Conservation (phyloP, 2,797 vertebrate species). For the Diceros bicornis region DNA sequence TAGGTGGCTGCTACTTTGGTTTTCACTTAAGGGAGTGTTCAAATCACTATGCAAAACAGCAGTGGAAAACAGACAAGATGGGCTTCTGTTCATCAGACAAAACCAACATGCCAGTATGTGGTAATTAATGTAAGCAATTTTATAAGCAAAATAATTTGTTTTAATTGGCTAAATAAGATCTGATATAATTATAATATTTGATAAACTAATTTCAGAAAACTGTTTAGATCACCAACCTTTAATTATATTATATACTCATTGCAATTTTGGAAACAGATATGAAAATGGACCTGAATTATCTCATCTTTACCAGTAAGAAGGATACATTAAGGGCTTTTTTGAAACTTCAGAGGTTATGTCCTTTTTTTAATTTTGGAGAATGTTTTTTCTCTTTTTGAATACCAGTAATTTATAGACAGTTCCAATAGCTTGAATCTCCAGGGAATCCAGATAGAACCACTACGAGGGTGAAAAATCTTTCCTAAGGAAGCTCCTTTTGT, state of each 20-base stretch:
- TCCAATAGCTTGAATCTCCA: not conserved
- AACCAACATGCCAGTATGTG: slow-evolving; percentile 69
- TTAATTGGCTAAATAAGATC: slow-evolving; percentile 79
- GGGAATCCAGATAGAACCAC: slow-evolving; percentile 23
- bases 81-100: slow-evolving; percentile 68
- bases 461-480: slow-evolving; percentile 30
- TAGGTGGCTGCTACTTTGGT: slow-evolving; percentile 65
- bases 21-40: slow-evolving; percentile 59
- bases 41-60: slow-evolving; percentile 70
- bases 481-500: not conserved
- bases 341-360: slow-evolving; percentile 47
- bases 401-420: slow-evolving; percentile 41
- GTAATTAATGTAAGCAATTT: slow-evolving; percentile 76
- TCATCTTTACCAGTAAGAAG: slow-evolving; percentile 65
- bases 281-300: slow-evolving; percentile 69
- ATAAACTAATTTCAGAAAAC: slow-evolving; percentile 79
- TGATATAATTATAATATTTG: slow-evolving; percentile 74
- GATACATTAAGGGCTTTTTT: slow-evolving; percentile 46
- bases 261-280: slow-evolving; percentile 63
- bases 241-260: slow-evolving; percentile 65
- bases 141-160: slow-evolving; percentile 81
- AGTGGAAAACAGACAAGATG: slow-evolving; percentile 41
- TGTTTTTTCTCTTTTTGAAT: slow-evolving; percentile 59
- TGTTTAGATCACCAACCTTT: slow-evolving; percentile 74
- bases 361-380: slow-evolving; percentile 43